These are phyloP conservation scores for Philereme transversata DNA, from an alignment of 2,888 invertebrate genomes.

Conservation along the genomic window DNA sequence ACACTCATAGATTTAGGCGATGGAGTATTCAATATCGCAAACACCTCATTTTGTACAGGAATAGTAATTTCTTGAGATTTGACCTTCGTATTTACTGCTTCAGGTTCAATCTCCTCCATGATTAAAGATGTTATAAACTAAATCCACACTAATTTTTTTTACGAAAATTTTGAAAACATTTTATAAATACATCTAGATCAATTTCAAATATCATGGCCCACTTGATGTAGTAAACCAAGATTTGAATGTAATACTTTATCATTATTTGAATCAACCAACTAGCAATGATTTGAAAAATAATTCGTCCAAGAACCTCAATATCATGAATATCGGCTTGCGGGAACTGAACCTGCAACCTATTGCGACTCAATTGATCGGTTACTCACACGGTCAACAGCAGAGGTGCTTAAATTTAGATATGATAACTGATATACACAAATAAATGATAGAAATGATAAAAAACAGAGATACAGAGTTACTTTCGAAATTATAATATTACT, in stretches of 20 bases:
- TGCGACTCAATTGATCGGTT: no score
- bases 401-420: no score
- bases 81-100: slow-evolving; percentile 20
- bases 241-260: slow-evolving; percentile 14
- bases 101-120: slow-evolving; percentile 28
- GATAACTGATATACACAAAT: no score
- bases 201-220: slow-evolving; percentile 55
- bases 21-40: neutral
- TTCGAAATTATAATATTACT: no score
- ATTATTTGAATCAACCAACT: neutral
- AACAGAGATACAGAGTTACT: no score
- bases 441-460: no score
- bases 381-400: no score
- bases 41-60: neutral
- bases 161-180: slow-evolving; percentile 50
- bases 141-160: slow-evolving; percentile 21
- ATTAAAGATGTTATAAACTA: slow-evolving; percentile 8
- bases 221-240: slow-evolving; percentile 49
- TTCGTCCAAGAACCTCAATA: no score
- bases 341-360: no score
- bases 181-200: slow-evolving; percentile 20
- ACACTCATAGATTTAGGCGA: slow-evolving; percentile 11
- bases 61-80: slow-evolving; percentile 10
- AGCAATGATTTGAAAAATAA: neutral
- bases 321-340: no score